Conservation (phyloP, 2,113 vertebrate genomes). For the Pseudopodoces humilis region DNA sequence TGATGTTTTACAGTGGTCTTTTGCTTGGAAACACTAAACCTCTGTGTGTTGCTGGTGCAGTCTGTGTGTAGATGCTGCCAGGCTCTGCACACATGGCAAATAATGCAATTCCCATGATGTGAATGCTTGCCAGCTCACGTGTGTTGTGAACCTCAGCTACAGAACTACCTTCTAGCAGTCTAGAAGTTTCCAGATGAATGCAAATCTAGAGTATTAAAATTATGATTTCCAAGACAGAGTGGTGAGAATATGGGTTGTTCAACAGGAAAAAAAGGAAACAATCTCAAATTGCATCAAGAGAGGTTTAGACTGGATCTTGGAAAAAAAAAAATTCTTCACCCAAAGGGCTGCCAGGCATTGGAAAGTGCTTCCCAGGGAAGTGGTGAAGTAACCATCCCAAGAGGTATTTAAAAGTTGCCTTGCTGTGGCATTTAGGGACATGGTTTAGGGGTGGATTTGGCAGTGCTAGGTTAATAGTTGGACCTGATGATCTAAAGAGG, state of each 20-base stretch:
- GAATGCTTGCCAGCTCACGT: not conserved
- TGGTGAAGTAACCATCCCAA: not conserved
- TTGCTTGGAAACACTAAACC: not conserved
- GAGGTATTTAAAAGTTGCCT: not conserved
- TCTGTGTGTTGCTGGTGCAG: not conserved
- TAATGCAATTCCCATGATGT: accelerated
- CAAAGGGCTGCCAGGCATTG: not conserved
- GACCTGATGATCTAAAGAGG: not conserved
- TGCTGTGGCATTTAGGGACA: not conserved
- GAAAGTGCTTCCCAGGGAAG: not conserved
- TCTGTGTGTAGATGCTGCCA: not conserved
- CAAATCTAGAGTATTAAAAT: not conserved
- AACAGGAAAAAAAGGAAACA: not conserved
- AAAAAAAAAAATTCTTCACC: not conserved
- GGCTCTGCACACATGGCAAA: not conserved
- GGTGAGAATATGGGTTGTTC: not conserved
- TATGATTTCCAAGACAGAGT: not conserved
- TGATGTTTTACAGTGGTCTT: not conserved
- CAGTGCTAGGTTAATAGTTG: not conserved
- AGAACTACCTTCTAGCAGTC: not conserved
- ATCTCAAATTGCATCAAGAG: not conserved
- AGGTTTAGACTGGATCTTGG: not conserved
- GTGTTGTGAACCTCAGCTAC: not conserved
- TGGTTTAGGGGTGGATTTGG: not conserved
- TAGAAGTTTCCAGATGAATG: not conserved